Base-by-base conservation (phyloP, 2,888 invertebrate species). In the Cataglyphis rosenhaueri region DNA sequence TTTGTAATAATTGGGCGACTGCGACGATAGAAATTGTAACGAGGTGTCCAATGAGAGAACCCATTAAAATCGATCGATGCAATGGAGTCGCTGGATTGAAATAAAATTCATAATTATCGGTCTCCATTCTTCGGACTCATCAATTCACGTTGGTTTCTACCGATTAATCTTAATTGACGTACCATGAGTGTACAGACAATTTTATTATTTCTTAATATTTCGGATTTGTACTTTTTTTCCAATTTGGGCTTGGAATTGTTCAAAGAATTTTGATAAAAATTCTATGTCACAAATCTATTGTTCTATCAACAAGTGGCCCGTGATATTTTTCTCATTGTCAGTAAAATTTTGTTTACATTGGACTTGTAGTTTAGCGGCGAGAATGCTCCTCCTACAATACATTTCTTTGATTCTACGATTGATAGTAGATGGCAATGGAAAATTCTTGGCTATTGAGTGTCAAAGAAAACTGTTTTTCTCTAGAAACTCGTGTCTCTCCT, bases 1-100 rank as follows among this genome's bases (percentile, higher is more conserved):
- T 78, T 89, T 74, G 84, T 82, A 83, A 89, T 88, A 87, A 89
- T 88, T 86, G 86, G 62, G 73, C 70, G 71, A 81, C 65, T 75
- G 78, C 76, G 57, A 75, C 73, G 79, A 66, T 83, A 61, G 68
- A 86, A 89, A 76, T 88, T 85, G 73, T 87, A 89, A 89, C 85
- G 83, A 85, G 83, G 84, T 70, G 82, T 52, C 82, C 81, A 65
- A 81, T 62, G 71, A 44, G 44, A 62, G 65, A 82, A 79, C 62
- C 83, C 78, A 61, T 81, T 74, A 38, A 71, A 82, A 76, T 83
- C 81, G 81, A 85, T 85, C 66, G 55, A 44, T 70, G 61, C 59
- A 85, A 64, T 74, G 81, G 76, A 81, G 55, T 57, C 32, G 68
- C 57, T 62, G 82, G 73, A 74, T 66, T 57, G 44, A 70, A 82